These are phyloP conservation scores for Melipona quadrifasciata DNA, from an alignment of 1,140 invertebrate species.

Conservation along the genomic window DNA sequence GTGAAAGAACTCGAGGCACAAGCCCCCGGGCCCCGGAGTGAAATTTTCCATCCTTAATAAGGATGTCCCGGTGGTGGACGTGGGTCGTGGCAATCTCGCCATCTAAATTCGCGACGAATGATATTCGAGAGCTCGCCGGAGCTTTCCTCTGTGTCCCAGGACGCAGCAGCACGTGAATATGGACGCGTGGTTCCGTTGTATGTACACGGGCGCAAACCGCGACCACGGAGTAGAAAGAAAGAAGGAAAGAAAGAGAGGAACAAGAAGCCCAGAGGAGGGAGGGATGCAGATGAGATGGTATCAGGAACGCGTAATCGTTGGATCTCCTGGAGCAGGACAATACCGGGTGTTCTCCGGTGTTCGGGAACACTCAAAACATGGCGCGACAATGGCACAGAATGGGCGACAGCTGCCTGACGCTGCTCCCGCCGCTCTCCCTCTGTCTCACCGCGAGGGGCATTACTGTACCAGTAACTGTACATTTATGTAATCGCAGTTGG, in stretches of 20 bases:
- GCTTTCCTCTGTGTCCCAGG: not conserved
- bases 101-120: slow-evolving; percentile 58
- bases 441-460: not conserved
- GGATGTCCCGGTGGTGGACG: slow-evolving; percentile 51
- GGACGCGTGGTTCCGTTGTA: slow-evolving; percentile 16
- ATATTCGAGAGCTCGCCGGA: slow-evolving; percentile 53
- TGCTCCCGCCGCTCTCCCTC: slow-evolving; percentile 41
- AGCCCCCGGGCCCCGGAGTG: not conserved
- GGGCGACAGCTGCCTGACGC: slow-evolving; percentile 80
- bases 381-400: slow-evolving; percentile 78
- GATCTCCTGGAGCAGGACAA: slow-evolving; percentile 78
- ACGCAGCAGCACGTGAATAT: slow-evolving; percentile 20
- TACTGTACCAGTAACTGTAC: too few relatives aligned
- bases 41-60: slow-evolving; percentile 65
- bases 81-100: slow-evolving; percentile 51
- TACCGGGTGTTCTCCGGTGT: slow-evolving; percentile 79
- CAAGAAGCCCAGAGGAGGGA: slow-evolving; percentile 7
- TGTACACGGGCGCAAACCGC: slow-evolving; percentile 27
- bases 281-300: slow-evolving; percentile 81
- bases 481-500: too few relatives aligned
- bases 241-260: slow-evolving; percentile 4
- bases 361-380: slow-evolving; percentile 80
- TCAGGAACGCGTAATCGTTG: slow-evolving; percentile 76
- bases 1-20: not conserved
- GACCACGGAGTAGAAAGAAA: not conserved